These are phyloP conservation scores for Drosophila parabipectinata DNA, from an alignment of 1,140 invertebrate genomes.

Conservation along the genomic window DNA sequence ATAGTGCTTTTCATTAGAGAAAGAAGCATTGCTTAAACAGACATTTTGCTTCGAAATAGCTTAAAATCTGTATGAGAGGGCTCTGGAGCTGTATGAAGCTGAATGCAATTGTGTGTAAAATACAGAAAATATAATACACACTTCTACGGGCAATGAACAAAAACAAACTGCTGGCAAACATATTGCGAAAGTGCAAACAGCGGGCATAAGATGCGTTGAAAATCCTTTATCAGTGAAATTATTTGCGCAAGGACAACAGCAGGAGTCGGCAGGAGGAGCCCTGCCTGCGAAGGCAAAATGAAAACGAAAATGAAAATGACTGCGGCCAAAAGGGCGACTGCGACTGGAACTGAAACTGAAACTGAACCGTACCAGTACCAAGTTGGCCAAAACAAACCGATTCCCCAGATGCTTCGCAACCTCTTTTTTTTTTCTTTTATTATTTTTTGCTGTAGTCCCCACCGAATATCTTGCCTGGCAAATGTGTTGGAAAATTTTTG, in stretches of 20 bases:
- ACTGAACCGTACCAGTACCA: slow-evolving; percentile 14
- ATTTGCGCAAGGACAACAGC: slow-evolving; percentile 72
- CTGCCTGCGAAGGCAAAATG: slow-evolving; percentile 15
- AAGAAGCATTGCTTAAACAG: neutral
- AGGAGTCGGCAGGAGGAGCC: neutral
- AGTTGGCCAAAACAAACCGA: slow-evolving; percentile 66
- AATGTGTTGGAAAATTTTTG: slow-evolving; percentile 79
- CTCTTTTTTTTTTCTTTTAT: neutral
- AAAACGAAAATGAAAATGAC: slow-evolving; percentile 35
- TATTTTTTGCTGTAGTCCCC: neutral
- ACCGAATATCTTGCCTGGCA: slow-evolving; percentile 49
- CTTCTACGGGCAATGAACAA: slow-evolving; percentile 32
- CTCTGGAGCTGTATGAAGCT: neutral
- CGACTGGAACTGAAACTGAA: neutral
- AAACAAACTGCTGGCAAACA: slow-evolving; percentile 61
- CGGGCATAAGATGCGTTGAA: slow-evolving; percentile 77
- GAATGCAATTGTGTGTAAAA: neutral
- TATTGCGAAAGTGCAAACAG: slow-evolving; percentile 79
- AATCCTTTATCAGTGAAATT: slow-evolving; percentile 81
- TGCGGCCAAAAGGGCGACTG: slow-evolving; percentile 35
- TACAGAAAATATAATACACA: slow-evolving; percentile 35
- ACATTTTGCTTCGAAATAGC: neutral
- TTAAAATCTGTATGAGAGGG: no score
- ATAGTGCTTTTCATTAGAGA: neutral
- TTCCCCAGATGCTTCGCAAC: slow-evolving; percentile 31